A percentile compares a stretch with the other conserved stretches of the same genome.
Conservation (phyloP, 1,140 invertebrate species). For the Aphaenogaster ashmeadi region DNA sequence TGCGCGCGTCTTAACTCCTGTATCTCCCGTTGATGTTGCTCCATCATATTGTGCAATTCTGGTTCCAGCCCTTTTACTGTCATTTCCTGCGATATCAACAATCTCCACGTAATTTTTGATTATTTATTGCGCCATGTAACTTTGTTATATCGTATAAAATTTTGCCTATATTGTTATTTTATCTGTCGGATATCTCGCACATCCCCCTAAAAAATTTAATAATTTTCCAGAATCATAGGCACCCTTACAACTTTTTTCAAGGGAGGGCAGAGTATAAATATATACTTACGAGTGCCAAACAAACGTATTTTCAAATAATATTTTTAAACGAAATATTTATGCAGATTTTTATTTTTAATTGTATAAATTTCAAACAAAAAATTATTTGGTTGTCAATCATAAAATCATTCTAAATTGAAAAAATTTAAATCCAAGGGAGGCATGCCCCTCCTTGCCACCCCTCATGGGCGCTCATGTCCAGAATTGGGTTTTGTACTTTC, state of each 20-base stretch:
- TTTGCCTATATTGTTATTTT: neutral
- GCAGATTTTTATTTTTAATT: too few species aligned
- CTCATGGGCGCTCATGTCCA: too few species aligned
- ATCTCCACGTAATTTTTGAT: neutral
- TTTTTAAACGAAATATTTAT: too few species aligned
- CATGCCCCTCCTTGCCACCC: too few species aligned
- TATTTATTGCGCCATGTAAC: neutral
- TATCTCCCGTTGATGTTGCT: conserved; percentile 88
- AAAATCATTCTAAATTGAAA: too few species aligned
- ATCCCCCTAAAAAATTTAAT: neutral
- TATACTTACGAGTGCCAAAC: too few species aligned
- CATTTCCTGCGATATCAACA: conserved; percentile 87
- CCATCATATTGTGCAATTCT: conserved; percentile 90
- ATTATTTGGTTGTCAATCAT: too few species aligned
- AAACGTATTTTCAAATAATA: too few species aligned
- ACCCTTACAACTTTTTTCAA: too few species aligned
- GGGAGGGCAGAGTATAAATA: too few species aligned
- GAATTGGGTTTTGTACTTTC: neutral
- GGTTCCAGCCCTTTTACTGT: conserved; percentile 92
- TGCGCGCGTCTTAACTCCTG: conserved; percentile 86
- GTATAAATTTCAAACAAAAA: too few species aligned
- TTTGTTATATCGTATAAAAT: neutral
- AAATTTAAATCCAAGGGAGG: too few species aligned
- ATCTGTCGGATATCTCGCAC: neutral
- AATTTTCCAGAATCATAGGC: neutral